These are phyloP conservation scores for Conus ventricosus DNA, from an alignment of 1,140 invertebrate species.

Conservation along the genomic window DNA sequence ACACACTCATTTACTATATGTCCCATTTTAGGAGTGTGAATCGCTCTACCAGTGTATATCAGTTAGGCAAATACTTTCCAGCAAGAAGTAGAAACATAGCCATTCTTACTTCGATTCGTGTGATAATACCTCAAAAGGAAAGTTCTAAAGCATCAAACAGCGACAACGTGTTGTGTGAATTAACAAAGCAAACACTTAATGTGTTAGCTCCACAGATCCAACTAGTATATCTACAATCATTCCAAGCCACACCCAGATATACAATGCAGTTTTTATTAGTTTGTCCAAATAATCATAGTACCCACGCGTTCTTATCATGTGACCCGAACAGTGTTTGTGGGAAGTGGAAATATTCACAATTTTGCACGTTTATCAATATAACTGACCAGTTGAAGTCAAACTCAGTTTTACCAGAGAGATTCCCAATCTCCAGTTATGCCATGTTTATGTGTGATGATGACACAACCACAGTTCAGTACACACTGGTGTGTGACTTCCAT, in stretches of 20 bases:
- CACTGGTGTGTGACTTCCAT: slow-evolving; percentile 27
- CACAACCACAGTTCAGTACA: background rate
- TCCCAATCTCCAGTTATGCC: background rate
- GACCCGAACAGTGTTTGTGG: background rate
- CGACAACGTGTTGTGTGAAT: background rate
- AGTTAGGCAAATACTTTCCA: background rate
- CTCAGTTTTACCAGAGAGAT: background rate
- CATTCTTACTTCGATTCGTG: background rate
- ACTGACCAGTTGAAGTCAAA: background rate
- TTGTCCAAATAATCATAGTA: background rate
- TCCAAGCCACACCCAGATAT: background rate
- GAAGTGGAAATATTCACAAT: background rate
- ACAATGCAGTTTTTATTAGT: background rate
- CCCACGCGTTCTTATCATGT: background rate
- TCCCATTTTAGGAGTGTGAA: background rate
- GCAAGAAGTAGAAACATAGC: background rate
- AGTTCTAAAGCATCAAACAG: background rate
- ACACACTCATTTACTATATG: background rate
- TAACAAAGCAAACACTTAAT: background rate
- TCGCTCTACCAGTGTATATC: background rate
- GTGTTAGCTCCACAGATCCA: background rate
- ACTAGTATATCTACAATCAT: background rate
- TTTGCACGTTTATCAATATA: background rate
- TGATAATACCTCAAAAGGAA: background rate
- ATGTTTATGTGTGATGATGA: slow-evolving; percentile 4